Base-by-base conservation (phyloP, 1,140 invertebrate species). In the Sycobia sp. region DNA sequence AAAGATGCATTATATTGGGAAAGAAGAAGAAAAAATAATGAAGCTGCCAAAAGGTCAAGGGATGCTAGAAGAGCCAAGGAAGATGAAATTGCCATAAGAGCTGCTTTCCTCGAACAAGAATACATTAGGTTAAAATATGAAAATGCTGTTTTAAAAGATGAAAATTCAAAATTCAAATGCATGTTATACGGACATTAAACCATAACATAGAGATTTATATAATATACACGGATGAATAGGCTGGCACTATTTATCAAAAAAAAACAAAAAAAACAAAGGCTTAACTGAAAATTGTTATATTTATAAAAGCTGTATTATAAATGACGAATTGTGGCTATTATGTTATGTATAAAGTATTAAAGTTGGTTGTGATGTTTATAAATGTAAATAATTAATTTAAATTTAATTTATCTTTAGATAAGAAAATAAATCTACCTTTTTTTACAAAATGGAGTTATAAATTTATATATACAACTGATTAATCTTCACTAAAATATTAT, bases 21-120 rank as follows among this genome's bases (percentile, higher is more conserved):
- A 72, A 85, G 94, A 60, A 82, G 96, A 10, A 86, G 90, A 58
- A 96, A 96, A 75, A 98, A 99, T 75, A 98, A 98, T 76, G 93
- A 92, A 67, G 96, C 96, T 0, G 96, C 96, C 1, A 99, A 98
- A 77, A 85, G 94, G 57, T 97, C 94, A 0, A 84, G 96, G 38
- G 95, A 98, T 71, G 89, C 92, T 0, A 84, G 96, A 56, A 85
- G 94, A 69, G 86, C 89, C 13, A 95, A 97, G 74, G 96, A 98
- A 75, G 92, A 97, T 61, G 92, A 95, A 73, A 91, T 97, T 16
- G 93, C 95, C 0, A 91, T 97, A 32, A 81, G 93, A 55, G 92
- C 93, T 0, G 89, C 90, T 0, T 95, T 90, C 66, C 81, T 98
- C 4, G 93, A 97, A 80, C 87, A 90, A 46, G 91, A 95, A 80